Conservation (phyloP, 2,113 vertebrate genomes). For the Etheostoma cragini region DNA sequence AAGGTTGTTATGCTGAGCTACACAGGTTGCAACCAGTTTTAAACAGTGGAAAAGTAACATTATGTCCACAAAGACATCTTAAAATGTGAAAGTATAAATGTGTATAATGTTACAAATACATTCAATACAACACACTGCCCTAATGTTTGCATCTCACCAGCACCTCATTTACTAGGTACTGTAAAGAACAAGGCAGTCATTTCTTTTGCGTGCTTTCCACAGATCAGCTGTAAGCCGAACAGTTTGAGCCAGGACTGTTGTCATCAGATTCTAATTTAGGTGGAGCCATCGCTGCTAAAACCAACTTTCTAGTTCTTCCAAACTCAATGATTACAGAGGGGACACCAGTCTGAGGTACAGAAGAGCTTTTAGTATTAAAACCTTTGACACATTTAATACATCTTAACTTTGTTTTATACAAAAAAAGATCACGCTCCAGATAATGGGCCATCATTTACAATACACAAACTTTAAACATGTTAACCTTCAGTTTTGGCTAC, state of each 20-base stretch:
- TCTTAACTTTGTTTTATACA: background rate
- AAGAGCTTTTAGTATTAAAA: background rate
- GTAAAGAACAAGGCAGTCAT: background rate
- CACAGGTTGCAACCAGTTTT: too few relatives aligned
- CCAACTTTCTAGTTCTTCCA: background rate
- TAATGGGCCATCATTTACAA: too few relatives aligned
- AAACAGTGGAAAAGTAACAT: too few relatives aligned
- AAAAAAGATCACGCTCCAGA: slow-evolving; percentile 2
- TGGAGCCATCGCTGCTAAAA: background rate
- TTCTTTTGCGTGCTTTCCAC: background rate
- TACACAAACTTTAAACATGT: background rate
- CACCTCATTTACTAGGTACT: background rate
- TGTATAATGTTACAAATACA: background rate
- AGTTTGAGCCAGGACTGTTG: background rate
- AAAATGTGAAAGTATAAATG: too few relatives aligned
- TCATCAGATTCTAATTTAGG: background rate
- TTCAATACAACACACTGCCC: background rate
- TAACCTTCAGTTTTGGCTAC: background rate
- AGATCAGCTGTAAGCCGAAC: background rate
- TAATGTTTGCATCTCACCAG: background rate
- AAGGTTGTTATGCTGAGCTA: too few relatives aligned
- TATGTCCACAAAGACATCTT: too few relatives aligned
- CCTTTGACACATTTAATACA: background rate
- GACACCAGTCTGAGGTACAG: background rate
- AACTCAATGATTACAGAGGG: background rate